phyloP scores from a whole-genome alignment of 2,113 vertebrate species.

The Glaucomys volans region DNA sequence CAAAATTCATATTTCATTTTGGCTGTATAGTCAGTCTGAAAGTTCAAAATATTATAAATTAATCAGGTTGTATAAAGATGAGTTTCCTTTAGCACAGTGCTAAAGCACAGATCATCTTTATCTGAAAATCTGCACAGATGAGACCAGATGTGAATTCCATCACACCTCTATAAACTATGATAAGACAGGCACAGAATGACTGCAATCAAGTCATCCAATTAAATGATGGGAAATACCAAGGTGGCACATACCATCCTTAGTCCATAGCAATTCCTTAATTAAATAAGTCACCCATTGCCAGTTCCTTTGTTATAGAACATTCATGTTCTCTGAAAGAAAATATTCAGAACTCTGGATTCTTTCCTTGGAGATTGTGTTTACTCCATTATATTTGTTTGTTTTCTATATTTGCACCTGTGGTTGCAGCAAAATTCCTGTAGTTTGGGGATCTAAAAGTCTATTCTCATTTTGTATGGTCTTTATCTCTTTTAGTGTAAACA shows the following conservation, averaged over 20 bases:
- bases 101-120: not conserved
- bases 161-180: fast-evolving
- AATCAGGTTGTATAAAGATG: not conserved
- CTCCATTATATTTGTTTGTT: not conserved
- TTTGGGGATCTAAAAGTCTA: too few species aligned
- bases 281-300: not conserved
- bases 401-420: not conserved
- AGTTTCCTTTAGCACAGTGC: not conserved
- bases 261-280: not conserved
- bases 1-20: not conserved
- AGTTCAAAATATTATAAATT: not conserved
- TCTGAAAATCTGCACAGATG: not conserved
- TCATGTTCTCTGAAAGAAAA: not conserved
- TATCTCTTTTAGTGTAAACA: too few species aligned
- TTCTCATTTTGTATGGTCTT: too few species aligned
- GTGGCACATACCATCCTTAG: too few species aligned
- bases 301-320: not conserved
- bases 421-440: not conserved
- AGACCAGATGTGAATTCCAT: not conserved
- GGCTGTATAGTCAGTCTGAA: not conserved
- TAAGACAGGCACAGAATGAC: not conserved
- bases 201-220: too few species aligned
- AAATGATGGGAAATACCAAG: not conserved
- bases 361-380: not conserved
- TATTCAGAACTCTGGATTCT: not conserved